phyloP scores from a whole-genome alignment of 2,113 vertebrate genomes.

The Sialia sialis region DNA sequence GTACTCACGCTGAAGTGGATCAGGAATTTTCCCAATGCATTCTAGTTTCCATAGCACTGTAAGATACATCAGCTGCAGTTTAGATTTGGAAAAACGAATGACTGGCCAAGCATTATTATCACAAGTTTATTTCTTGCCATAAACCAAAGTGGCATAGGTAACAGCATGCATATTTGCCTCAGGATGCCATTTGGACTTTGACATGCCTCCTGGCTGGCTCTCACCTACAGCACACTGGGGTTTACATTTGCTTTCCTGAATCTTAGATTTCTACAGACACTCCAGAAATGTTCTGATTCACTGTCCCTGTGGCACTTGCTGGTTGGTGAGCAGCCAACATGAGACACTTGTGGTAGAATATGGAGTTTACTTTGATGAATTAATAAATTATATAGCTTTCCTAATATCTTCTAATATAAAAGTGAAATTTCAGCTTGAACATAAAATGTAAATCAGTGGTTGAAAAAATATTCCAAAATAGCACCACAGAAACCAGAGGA shows the following conservation, averaged over 20 bases:
- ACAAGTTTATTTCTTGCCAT: neutral
- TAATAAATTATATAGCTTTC: neutral
- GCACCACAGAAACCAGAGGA: neutral
- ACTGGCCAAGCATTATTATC: neutral
- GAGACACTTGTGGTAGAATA: neutral
- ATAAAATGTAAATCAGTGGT: neutral
- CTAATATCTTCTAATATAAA: neutral
- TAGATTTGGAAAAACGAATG: neutral
- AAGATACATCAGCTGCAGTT: neutral
- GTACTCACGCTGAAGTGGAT: neutral
- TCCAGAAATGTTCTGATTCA: neutral
- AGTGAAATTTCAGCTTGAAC: neutral
- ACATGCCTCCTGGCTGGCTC: neutral
- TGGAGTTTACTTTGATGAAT: neutral
- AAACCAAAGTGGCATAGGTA: neutral
- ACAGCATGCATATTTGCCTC: neutral
- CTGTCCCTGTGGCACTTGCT: neutral
- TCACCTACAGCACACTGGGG: neutral
- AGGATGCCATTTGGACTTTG: neutral
- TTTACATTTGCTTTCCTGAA: neutral
- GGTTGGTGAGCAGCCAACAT: neutral
- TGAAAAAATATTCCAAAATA: constrained; percentile 24
- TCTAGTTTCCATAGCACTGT: neutral
- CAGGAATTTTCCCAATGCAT: neutral
- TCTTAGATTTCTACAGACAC: neutral